These are phyloP conservation scores for Pygocentrus nattereri DNA, from an alignment of 2,797 vertebrate species.

Conservation along the genomic window DNA sequence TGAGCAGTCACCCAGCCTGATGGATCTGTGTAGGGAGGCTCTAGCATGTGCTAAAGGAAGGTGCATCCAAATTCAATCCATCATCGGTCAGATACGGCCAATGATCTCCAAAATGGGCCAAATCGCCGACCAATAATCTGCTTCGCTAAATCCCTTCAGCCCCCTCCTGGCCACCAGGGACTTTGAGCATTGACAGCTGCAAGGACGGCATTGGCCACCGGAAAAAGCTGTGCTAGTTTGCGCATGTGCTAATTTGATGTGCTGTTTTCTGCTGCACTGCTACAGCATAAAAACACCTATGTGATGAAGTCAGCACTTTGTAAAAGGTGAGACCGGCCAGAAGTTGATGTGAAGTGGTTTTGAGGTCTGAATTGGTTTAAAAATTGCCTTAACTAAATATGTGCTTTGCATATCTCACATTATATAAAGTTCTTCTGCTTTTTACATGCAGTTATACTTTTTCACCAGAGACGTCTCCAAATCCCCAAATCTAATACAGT, in stretches of 20 bases:
- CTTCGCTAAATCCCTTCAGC: slow-evolving; percentile 68
- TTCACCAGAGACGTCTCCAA: too few relatives aligned
- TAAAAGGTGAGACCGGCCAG: too few relatives aligned
- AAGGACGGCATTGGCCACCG: neutral
- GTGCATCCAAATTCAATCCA: slow-evolving; percentile 62
- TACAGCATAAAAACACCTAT: neutral
- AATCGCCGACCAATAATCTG: slow-evolving; percentile 66
- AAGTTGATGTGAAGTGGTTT: too few relatives aligned
- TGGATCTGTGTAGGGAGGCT: slow-evolving; percentile 49
- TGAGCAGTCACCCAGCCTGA: slow-evolving; percentile 51
- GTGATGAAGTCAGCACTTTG: neutral
- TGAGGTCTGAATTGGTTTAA: too few relatives aligned
- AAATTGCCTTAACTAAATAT: too few relatives aligned
- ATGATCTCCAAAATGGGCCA: slow-evolving; percentile 56
- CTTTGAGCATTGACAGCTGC: neutral
- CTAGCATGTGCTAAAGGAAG: slow-evolving; percentile 34
- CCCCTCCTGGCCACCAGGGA: slow-evolving; percentile 62
- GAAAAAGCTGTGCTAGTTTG: neutral
- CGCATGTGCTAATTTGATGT: neutral
- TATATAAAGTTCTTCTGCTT: too few relatives aligned
- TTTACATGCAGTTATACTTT: too few relatives aligned
- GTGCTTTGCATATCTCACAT: too few relatives aligned
- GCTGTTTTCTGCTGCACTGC: neutral
- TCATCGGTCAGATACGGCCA: slow-evolving; percentile 55
- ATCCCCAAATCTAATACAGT: too few relatives aligned